Evolutionary conservation across 2,113 vertebrate species (phyloP).

Genomic region (Ochotona princeps): DNA sequence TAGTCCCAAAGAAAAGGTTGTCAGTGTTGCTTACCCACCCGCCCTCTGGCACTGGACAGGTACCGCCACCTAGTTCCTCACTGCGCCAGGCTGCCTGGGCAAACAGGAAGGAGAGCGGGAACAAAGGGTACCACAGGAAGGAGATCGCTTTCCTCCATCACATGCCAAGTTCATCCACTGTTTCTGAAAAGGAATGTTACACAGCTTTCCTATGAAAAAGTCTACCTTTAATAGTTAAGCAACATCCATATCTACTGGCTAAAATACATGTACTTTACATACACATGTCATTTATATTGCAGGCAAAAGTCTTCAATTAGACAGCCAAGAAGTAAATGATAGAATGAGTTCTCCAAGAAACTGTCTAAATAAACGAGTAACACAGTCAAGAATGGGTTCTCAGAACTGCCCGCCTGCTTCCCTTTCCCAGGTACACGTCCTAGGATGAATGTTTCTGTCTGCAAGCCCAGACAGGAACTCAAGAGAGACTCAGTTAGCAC

Average conservation of each 20-base stretch:
- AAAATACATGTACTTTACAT: constrained; percentile 32
- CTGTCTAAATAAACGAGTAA: constrained; percentile 55
- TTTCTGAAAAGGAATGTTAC: constrained; percentile 19
- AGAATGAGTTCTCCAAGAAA: constrained; percentile 60
- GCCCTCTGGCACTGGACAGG: neutral
- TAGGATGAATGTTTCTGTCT: neutral
- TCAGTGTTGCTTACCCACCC: no score
- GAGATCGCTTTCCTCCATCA: neutral
- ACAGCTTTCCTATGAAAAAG: constrained; percentile 20
- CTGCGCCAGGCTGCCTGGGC: neutral
- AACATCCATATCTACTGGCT: constrained; percentile 43
- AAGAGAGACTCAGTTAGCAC: constrained; percentile 38
- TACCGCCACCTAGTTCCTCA: neutral
- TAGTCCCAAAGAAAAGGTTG: neutral
- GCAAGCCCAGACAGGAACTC: neutral
- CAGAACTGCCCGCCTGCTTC: constrained; percentile 57
- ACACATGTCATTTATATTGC: constrained; percentile 42
- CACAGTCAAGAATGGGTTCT: constrained; percentile 26
- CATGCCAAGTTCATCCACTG: neutral
- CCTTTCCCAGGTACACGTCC: constrained; percentile 51
- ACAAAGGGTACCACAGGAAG: neutral
- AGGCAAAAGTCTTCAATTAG: constrained; percentile 62
- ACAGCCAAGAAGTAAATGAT: constrained; percentile 39
- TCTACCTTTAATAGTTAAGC: neutral
- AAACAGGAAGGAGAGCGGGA: neutral